Evolutionary conservation across 2,888 invertebrate genomes (phyloP).

Genomic region (Epinotia demarniana): DNA sequence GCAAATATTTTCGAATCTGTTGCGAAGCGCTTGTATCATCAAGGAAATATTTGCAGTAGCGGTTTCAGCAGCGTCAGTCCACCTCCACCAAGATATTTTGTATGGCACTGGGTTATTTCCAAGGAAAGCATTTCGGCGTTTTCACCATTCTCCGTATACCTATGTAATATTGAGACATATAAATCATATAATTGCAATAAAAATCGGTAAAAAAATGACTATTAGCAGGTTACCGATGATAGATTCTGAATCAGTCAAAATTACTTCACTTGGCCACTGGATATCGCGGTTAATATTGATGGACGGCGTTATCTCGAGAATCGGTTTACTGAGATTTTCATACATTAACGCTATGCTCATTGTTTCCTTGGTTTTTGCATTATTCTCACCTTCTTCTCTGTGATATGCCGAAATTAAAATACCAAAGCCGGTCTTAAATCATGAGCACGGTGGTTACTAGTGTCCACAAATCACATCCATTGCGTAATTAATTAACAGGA

Average conservation of each 20-base stretch:
- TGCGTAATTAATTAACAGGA: background rate
- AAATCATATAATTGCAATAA: too few species aligned
- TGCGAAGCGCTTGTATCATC: background rate
- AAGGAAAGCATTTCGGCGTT: background rate
- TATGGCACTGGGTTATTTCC: background rate
- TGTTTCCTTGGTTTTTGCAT: too few species aligned
- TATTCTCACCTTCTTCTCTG: background rate
- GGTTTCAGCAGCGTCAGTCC: background rate
- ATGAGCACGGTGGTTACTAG: background rate
- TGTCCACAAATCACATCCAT: background rate
- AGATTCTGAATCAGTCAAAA: background rate
- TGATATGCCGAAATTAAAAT: background rate
- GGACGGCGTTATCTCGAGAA: background rate
- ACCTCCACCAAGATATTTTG: background rate
- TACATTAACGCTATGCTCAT: too few species aligned
- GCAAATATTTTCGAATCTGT: background rate
- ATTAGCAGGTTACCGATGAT: background rate
- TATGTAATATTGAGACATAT: too few species aligned
- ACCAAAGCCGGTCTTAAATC: too few species aligned
- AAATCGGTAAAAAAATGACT: background rate
- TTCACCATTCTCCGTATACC: background rate
- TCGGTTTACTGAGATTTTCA: too few species aligned
- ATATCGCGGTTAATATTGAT: background rate
- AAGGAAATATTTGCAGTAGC: background rate
- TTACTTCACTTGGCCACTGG: background rate